Conservation (phyloP, 1,140 invertebrate species). For the Caenorhabditis inopinata region DNA sequence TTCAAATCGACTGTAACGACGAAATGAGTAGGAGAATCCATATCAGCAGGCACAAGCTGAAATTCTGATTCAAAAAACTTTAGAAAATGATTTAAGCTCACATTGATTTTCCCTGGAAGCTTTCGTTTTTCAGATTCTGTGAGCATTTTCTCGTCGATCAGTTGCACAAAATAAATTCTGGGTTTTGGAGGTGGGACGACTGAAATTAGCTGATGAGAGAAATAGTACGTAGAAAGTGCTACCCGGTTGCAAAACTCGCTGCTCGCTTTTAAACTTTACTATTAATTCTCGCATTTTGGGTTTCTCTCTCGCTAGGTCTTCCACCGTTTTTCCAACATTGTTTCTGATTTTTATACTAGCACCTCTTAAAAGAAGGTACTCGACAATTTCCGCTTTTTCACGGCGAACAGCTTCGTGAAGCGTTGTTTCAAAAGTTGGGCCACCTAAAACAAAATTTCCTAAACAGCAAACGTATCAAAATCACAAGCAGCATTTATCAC, state of each 20-base stretch:
- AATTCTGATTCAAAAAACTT: background rate
- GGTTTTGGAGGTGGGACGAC: background rate
- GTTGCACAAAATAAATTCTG: background rate
- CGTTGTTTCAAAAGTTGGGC: slow-evolving; percentile 26
- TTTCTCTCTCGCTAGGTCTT: background rate
- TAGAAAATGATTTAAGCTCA: background rate
- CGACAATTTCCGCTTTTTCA: background rate
- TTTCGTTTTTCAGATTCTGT: background rate
- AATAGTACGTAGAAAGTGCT: too few relatives aligned
- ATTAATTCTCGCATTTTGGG: background rate
- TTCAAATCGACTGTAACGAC: background rate
- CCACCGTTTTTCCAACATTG: background rate
- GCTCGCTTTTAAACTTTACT: background rate
- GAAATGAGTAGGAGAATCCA: background rate
- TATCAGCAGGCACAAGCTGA: background rate
- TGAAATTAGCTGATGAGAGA: background rate
- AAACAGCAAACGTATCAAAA: background rate
- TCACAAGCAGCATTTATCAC: background rate
- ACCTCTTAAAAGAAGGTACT: slow-evolving; percentile 4
- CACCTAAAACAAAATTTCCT: background rate
- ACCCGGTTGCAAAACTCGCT: background rate
- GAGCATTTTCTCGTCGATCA: background rate
- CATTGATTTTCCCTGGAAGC: background rate
- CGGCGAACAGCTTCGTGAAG: slow-evolving; percentile 4
- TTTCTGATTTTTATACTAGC: slow-evolving; percentile 1